These are phyloP conservation scores for Cardinalis cardinalis DNA, from an alignment of 2,113 vertebrate genomes.

Conservation along the genomic window DNA sequence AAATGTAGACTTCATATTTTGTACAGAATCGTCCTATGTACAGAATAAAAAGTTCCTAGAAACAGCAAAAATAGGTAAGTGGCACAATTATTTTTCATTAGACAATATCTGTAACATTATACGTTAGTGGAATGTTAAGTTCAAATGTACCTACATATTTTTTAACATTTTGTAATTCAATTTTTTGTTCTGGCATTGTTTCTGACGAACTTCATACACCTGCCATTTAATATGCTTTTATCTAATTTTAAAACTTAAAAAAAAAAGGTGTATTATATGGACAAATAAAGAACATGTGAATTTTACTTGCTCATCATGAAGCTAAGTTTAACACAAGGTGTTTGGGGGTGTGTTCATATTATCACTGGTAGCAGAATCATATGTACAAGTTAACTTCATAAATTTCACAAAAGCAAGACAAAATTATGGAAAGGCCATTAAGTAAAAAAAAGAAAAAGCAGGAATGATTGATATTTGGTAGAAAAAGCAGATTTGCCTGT, in stretches of 20 bases:
- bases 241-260: constrained; percentile 70
- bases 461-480: neutral
- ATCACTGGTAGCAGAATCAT: neutral
- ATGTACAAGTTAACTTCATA: neutral
- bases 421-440: neutral
- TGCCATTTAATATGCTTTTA: constrained; percentile 80
- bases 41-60: constrained; percentile 86
- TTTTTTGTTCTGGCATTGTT: constrained; percentile 79
- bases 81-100: constrained; percentile 80
- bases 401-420: neutral
- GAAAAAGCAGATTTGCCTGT: neutral
- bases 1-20: constrained; percentile 99
- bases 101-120: constrained; percentile 73
- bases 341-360: neutral
- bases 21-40: constrained; percentile 95
- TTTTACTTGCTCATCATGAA: constrained; percentile 72
- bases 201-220: constrained; percentile 76
- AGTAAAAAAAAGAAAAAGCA: neutral
- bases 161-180: constrained; percentile 80
- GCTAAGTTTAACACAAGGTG: constrained; percentile 36
- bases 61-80: constrained; percentile 80
- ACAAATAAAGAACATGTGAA: constrained; percentile 80
- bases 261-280: constrained; percentile 75
- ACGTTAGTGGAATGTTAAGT: constrained; percentile 75
- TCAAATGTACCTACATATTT: constrained; percentile 75